These are phyloP conservation scores for Limanda limanda DNA, from an alignment of 2,113 vertebrate genomes.

Conservation along the genomic window DNA sequence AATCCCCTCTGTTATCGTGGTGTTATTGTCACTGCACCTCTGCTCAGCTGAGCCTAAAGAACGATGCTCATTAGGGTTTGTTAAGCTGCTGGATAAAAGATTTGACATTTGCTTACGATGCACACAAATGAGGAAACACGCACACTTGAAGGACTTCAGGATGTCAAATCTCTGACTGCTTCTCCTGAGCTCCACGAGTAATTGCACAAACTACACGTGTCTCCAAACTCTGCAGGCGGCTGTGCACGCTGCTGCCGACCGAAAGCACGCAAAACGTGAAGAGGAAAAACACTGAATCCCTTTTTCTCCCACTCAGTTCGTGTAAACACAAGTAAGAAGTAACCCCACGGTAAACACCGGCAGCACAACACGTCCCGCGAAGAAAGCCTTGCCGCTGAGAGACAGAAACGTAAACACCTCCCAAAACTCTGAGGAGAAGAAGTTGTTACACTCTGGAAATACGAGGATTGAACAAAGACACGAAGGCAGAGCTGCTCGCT, in stretches of 20 bases:
- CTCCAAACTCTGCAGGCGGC: constrained; percentile 39
- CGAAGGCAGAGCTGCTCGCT: constrained; percentile 7
- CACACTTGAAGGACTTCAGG: constrained; percentile 30
- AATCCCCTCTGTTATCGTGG: constrained; percentile 3
- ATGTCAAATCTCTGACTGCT: constrained; percentile 26
- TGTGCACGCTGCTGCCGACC: constrained; percentile 24
- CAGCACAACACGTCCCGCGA: background rate
- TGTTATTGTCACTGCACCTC: background rate
- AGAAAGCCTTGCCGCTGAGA: constrained; percentile 29
- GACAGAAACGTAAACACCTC: constrained; percentile 44
- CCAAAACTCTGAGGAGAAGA: constrained; percentile 22
- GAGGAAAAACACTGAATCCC: constrained; percentile 26
- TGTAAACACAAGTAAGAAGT: constrained; percentile 39
- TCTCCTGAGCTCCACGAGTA: constrained; percentile 7
- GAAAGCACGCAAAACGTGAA: constrained; percentile 51
- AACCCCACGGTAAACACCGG: constrained; percentile 46
- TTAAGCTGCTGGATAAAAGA: background rate
- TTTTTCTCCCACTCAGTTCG: constrained; percentile 30
- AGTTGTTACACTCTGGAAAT: constrained; percentile 27
- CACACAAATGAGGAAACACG: constrained; percentile 2
- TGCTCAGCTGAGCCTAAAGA: background rate
- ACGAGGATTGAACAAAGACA: constrained; percentile 22
- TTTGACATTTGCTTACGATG: background rate
- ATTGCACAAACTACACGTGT: constrained; percentile 27
- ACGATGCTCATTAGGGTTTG: background rate